These are phyloP conservation scores for Haliaeetus leucogaster DNA, from an alignment of 2,113 vertebrate species.

Conservation along the genomic window DNA sequence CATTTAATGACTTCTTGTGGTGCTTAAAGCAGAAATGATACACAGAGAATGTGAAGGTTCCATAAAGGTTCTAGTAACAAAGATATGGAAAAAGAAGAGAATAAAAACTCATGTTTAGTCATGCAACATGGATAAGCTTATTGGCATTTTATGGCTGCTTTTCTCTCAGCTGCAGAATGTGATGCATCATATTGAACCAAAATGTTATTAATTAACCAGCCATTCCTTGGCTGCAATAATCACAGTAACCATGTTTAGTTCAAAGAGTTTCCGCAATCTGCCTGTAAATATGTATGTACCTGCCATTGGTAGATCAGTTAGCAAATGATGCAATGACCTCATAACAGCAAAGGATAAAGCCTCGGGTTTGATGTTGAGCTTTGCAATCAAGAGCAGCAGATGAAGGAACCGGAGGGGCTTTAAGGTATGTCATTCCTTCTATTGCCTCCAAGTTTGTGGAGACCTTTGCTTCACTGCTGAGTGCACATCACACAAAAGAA, in stretches of 20 bases:
- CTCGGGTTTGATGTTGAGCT: not conserved
- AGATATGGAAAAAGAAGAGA: not conserved
- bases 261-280: not conserved
- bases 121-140: not conserved
- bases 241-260: not conserved
- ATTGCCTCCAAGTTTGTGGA: not conserved
- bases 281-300: not conserved
- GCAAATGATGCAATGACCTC: slow-evolving; percentile 6
- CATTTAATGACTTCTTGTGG: not conserved
- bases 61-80: not conserved
- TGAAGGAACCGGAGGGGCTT: not conserved
- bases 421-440: not conserved
- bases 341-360: slow-evolving; percentile 46
- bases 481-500: rapidly evolving
- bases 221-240: not conserved
- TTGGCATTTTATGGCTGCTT: not conserved
- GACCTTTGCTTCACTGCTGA: not conserved
- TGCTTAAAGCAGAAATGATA: not conserved
- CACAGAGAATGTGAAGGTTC: not conserved
- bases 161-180: not conserved
- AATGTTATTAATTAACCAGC: slow-evolving; percentile 48
- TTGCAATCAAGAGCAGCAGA: not conserved
- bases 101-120: not conserved
- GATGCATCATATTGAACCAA: not conserved
- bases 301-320: not conserved